Percentiles rank a stretch among this genome's conserved stretches.
These are phyloP conservation scores for Belonocnema kinseyi DNA, from an alignment of 1,140 invertebrate species.

Conservation along the genomic window DNA sequence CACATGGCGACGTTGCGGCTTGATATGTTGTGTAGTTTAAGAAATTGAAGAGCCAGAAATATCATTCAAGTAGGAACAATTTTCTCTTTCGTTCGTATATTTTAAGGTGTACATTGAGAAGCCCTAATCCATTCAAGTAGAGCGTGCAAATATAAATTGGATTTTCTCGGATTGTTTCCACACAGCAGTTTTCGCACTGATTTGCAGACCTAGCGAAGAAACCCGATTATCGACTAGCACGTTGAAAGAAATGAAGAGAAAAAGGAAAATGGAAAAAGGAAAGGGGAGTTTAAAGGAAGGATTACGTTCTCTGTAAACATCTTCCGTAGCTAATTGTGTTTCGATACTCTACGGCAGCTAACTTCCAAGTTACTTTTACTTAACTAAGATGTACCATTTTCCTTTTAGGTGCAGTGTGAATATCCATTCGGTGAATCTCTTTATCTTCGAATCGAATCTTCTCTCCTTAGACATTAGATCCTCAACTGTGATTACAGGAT, in stretches of 20 bases:
- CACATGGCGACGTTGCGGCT: too few relatives aligned
- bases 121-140: conserved; percentile 9
- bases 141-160: conserved; percentile 39
- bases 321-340: conserved; percentile 24
- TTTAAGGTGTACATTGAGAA: not conserved
- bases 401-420: not conserved
- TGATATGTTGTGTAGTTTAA: too few relatives aligned
- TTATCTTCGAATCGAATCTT: not conserved
- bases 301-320: conserved; percentile 25
- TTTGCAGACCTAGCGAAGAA: conserved; percentile 28
- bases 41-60: too few relatives aligned
- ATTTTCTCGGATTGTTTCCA: conserved; percentile 42
- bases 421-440: not conserved
- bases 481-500: conserved; percentile 1
- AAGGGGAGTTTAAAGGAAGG: conserved; percentile 20
- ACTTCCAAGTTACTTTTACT: conserved; percentile 4
- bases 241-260: conserved; percentile 26
- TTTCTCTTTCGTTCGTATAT: not conserved
- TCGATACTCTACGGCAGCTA: conserved; percentile 13
- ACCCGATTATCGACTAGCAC: conserved; percentile 29
- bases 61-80: too few relatives aligned
- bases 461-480: not conserved
- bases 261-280: conserved; percentile 27
- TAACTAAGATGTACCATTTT: conserved; percentile 8
- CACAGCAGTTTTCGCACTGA: conserved; percentile 26